Evolutionary conservation across 2,888 invertebrate species (phyloP), one percentile per base, ranked within the genome.

Genomic region (Sarcophaga rosellei): DNA sequence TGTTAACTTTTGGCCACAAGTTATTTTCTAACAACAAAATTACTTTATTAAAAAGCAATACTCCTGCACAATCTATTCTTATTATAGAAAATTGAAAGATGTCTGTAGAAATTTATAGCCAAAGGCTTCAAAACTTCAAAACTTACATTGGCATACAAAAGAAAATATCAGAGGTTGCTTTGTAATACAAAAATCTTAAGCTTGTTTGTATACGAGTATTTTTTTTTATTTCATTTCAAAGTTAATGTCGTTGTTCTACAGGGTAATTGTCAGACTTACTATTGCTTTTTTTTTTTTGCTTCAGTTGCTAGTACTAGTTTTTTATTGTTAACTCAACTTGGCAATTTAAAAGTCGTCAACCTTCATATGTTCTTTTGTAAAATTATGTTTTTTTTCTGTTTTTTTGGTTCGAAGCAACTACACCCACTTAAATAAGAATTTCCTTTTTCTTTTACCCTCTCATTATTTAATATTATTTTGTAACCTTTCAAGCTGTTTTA

Each of bases 311-410:
- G 20, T 17, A 20, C 20, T 20, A 10, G 70, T 15, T 68, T 72
- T 66, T 63, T 65, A 23, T 12, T 79, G 20, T 65, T n/a, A 20
- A 79, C 53, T 65, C 20, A 59, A n/a, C 57, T 79, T 82, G 63
- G 57, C 76, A 82, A 83, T 83, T 83, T 81, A 84, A 86, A 86
- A 86, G 86, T 86, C 86, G 86, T 84, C 84, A 86, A 86, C 86
- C 86, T 86, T 86, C 86, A 84, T 78, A 78, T 70, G 86, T 76
- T 84, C 45, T 72, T 74, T 75, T 72, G 69, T 81, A 68, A 35
- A 35, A 35, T 35, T 35, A 35, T 35, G 6, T 35, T 35, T 47
- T 47, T 47, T 47, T 12, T 47, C 2, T 0, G 2, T 12, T 47
- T 12, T 15, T 47, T 47, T 47, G 0, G 47, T 11, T 15, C 4